A percentile compares a stretch with the other conserved stretches of the same genome.
phyloP scores from a whole-genome alignment of 37 sponge, comb jelly and placozoan species.

The Diacarnus erythraeanus region DNA sequence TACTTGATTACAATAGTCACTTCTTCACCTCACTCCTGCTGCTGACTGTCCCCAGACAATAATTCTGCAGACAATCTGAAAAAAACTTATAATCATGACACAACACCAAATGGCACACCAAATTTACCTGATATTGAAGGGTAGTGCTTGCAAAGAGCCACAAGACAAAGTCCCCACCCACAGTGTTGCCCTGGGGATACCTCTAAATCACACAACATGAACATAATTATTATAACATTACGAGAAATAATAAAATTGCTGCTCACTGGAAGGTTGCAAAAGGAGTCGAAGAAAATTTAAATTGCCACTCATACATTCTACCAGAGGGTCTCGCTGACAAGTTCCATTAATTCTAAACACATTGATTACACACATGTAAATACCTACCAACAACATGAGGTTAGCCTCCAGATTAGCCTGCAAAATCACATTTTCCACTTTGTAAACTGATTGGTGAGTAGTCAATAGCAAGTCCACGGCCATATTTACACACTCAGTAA shows the following conservation, averaged over 20 bases:
- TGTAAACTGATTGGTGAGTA: neutral
- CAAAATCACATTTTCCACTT: neutral
- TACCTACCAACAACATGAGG: slow-evolving; percentile 15
- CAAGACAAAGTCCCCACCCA: slow-evolving; percentile 19
- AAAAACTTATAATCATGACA: neutral
- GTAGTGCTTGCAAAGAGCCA: slow-evolving; percentile 26
- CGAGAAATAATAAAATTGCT: too few relatives aligned
- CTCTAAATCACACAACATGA: neutral
- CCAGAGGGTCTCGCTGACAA: slow-evolving; percentile 43
- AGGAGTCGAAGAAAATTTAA: neutral
- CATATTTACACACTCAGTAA: neutral
- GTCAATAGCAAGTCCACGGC: neutral
- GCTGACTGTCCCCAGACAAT: slow-evolving; percentile 5
- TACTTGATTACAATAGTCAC: neutral
- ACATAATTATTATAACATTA: too few relatives aligned
- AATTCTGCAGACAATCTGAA: neutral
- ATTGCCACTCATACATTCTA: slow-evolving; percentile 12
- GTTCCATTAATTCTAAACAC: neutral
- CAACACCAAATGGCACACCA: neutral
- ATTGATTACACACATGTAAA: neutral
- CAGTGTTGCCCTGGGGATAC: neutral
- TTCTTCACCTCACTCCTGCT: slow-evolving; percentile 16
- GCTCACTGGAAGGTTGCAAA: neutral
- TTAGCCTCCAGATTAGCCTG: slow-evolving; percentile 10
- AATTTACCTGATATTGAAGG: slow-evolving; percentile 31